A percentile compares a stretch with the other conserved stretches of the same genome.
These are phyloP conservation scores for Rattus rattus DNA, from an alignment of 2,113 vertebrate species.

Conservation along the genomic window DNA sequence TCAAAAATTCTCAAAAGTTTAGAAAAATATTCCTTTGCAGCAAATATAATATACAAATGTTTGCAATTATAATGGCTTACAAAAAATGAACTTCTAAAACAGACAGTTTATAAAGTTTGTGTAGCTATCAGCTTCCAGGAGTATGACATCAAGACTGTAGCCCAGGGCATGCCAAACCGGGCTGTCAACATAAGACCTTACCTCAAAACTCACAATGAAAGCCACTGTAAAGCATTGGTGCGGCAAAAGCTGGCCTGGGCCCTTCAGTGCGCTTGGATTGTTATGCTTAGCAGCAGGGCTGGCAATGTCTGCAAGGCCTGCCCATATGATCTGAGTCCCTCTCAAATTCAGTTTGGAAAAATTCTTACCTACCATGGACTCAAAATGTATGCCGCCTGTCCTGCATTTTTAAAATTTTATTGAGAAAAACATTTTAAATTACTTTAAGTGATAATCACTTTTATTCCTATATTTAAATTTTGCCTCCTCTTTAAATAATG, in stretches of 20 bases:
- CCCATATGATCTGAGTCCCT: not conserved
- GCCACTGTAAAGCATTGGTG: not conserved
- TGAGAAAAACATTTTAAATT: slow-evolving; percentile 44
- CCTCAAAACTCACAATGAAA: not conserved
- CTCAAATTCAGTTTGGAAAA: slow-evolving; percentile 30
- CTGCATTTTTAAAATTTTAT: slow-evolving; percentile 47
- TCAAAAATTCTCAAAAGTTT: not conserved
- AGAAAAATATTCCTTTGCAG: not conserved
- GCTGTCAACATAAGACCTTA: not conserved
- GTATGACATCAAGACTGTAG: not conserved
- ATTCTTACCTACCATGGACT: not conserved
- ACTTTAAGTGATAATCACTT: slow-evolving; percentile 38
- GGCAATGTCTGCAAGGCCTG: not conserved
- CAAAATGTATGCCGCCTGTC: slow-evolving; percentile 11
- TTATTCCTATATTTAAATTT: slow-evolving; percentile 30
- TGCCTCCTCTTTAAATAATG: slow-evolving; percentile 7
- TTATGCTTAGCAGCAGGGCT: not conserved
- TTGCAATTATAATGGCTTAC: not conserved
- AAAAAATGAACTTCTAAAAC: not conserved
- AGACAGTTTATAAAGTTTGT: not conserved
- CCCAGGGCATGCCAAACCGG: no score
- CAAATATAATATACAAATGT: slow-evolving; percentile 31
- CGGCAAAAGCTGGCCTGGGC: not conserved
- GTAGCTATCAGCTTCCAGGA: no score
- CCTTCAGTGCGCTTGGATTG: not conserved